phyloP scores from a whole-genome alignment of 2,888 invertebrate species.

The Selenia dentaria region DNA sequence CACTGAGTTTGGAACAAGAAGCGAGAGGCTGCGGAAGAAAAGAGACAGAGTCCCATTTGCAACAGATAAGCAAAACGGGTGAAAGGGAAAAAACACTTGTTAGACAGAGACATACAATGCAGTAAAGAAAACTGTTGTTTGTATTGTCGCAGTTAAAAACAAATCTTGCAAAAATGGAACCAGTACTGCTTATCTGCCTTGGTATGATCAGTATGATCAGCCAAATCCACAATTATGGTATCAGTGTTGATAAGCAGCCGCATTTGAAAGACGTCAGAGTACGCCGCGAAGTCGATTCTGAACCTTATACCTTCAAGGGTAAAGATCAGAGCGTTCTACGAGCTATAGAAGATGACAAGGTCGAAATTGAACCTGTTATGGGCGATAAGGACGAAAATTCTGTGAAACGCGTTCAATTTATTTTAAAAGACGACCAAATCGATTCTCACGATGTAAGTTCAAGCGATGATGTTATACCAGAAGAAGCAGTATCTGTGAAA shows the following conservation, averaged over 20 bases:
- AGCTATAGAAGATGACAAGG: neutral
- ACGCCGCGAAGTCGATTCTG: conserved; percentile 25
- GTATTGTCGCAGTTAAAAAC: no score
- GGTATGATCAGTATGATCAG: conserved; percentile 42
- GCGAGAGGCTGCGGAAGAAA: no score
- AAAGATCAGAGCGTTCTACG: neutral
- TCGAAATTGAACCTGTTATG: neutral
- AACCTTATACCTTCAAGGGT: neutral
- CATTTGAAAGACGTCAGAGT: conserved; percentile 42
- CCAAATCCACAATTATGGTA: conserved; percentile 43
- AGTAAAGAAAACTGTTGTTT: no score
- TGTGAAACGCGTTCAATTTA: neutral
- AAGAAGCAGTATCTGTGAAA: conserved; percentile 2
- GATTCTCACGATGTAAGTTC: neutral
- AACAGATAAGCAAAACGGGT: no score
- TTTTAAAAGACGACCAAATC: neutral
- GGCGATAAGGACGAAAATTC: neutral
- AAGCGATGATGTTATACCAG: neutral
- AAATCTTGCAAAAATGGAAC: conserved; percentile 7
- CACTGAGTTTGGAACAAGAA: no score
- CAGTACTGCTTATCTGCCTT: conserved; percentile 11
- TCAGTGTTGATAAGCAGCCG: conserved; percentile 35
- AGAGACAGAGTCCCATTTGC: no score
- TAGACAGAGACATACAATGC: no score
- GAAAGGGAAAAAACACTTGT: no score